These are phyloP conservation scores for Crenuchus spilurus DNA, from an alignment of 2,797 vertebrate genomes.

Conservation along the genomic window DNA sequence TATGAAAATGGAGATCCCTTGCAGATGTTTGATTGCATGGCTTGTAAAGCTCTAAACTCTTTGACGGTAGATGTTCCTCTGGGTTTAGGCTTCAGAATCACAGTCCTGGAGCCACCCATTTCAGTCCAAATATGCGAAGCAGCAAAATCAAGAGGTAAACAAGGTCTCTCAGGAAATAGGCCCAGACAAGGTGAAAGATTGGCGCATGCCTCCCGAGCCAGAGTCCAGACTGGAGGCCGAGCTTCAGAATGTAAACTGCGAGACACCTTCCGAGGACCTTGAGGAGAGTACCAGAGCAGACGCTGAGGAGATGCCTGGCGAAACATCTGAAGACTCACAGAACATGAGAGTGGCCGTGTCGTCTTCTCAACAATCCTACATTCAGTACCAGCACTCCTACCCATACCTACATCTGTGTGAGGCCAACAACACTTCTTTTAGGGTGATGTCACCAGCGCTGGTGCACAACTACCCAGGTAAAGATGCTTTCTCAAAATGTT, in stretches of 20 bases:
- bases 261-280: constrained; percentile 69
- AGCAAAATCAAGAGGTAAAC: constrained; percentile 86
- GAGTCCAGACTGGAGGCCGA: constrained; percentile 83
- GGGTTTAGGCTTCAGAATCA: constrained; percentile 90
- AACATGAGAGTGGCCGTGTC: constrained; percentile 86
- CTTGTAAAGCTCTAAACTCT: constrained; percentile 54
- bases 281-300: constrained; percentile 83
- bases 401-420: constrained; percentile 96
- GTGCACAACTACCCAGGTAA: constrained; percentile 96
- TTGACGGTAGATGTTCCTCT: constrained; percentile 75
- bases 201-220: constrained; percentile 78
- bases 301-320: constrained; percentile 80
- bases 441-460: constrained; percentile 92
- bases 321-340: constrained; percentile 87
- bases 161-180: constrained; percentile 89
- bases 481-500: neutral
- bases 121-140: constrained; percentile 92
- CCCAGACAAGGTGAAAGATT: constrained; percentile 87
- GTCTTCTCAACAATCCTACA: constrained; percentile 94
- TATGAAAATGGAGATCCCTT: constrained; percentile 49
- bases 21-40: constrained; percentile 46
- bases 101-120: constrained; percentile 90
- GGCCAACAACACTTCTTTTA: constrained; percentile 87
- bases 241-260: constrained; percentile 84
- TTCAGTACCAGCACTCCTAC: constrained; percentile 94